Percentiles rank a stretch among this genome's conserved stretches.
These are phyloP conservation scores for Malurus cyaneus DNA, from an alignment of 2,113 vertebrate genomes.

Conservation along the genomic window DNA sequence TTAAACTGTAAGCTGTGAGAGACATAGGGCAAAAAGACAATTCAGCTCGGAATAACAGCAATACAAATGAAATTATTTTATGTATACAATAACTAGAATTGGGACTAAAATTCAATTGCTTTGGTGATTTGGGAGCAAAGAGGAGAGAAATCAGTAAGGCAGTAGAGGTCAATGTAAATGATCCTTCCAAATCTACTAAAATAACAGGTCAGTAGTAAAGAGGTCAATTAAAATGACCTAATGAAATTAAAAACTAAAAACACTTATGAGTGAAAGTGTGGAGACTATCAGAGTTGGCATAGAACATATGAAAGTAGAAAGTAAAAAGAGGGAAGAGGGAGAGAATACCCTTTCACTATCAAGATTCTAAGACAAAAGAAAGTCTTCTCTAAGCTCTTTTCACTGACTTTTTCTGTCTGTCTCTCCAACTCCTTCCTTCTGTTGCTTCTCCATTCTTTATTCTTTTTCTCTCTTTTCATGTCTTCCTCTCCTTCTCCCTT, in stretches of 20 bases:
- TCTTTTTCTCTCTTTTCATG: background rate
- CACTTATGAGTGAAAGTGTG: background rate
- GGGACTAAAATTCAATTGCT: background rate
- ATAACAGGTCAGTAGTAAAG: background rate
- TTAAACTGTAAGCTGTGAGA: constrained; percentile 20
- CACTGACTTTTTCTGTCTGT: fast-evolving
- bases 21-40: background rate
- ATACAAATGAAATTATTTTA: constrained; percentile 14
- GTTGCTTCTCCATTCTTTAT: background rate
- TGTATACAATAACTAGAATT: background rate
- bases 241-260: constrained; percentile 1
- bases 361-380: background rate
- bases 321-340: background rate
- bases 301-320: background rate
- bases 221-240: background rate
- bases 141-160: background rate
- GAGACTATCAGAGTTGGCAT: background rate
- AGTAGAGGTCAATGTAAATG: background rate
- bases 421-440: fast-evolving
- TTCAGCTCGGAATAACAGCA: constrained; percentile 12
- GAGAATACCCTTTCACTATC: background rate
- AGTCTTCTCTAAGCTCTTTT: background rate
- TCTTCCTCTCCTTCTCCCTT: background rate
- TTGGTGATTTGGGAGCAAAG: background rate
- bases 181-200: background rate